Base-by-base conservation (phyloP, 2,888 invertebrate genomes). In the Acanthoscelides obtectus region DNA sequence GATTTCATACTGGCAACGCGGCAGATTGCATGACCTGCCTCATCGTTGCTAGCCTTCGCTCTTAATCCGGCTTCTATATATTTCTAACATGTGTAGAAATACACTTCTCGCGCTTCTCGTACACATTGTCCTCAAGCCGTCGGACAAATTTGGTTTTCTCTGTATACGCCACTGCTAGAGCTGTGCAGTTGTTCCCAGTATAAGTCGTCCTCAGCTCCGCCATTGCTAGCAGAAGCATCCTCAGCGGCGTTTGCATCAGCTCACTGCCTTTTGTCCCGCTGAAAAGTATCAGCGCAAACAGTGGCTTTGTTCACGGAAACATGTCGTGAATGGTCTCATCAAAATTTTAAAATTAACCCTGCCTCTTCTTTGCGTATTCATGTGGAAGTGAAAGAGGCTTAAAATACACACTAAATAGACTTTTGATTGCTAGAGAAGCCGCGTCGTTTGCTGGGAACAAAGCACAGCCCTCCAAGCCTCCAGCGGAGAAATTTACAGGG, bases 271-370 rank as follows among this genome's bases (percentile, higher is more conserved):
- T 45, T 45, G 45, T 45, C 45, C 45, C 45, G 45, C 17, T 45
- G 45, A 45, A 45, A 45, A 12, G 45, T 45, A 45, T 45, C 45
- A 45, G 45, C 45, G 45, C 45, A 45, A 45, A 45, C 75, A 75
- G 73, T 71, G 72, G 73, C 75, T 73, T 73, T 72, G 71, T 72
- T 73, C 72, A 17, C 71, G 70, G 71, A 73, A 73, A 74, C 45
- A 45, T 45, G 45, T 45, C 45, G 5, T 78, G 77, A 77, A 76
- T 75, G 71, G 77, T 71, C 78, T 81, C 80, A 79, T 81, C 78
- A 80, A 81, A 81, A 78, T 79, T 80, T 81, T 75, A 80, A 77
- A 79, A 78, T 78, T 77, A 75, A 75, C 75, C 70, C 67, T 63
- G 72, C 72, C 74, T 70, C 74, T 77, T 75, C 71, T 72, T 68